These are phyloP conservation scores for Sebastiscus tertius DNA, from an alignment of 2,797 vertebrate species.

Conservation along the genomic window DNA sequence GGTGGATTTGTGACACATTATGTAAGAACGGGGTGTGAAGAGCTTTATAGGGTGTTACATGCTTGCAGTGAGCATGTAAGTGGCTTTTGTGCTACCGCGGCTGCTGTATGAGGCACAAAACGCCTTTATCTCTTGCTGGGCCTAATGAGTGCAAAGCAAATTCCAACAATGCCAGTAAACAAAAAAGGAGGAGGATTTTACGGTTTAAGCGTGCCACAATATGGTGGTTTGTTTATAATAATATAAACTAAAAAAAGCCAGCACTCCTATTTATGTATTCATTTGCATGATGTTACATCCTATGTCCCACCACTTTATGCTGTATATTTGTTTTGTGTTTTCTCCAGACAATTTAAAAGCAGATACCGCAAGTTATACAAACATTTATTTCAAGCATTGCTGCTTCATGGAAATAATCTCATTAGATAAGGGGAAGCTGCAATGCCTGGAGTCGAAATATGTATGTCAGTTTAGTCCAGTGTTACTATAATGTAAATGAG, in stretches of 20 bases:
- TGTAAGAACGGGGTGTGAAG: slow-evolving; percentile 46
- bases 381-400: background rate
- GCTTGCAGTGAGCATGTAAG: slow-evolving; percentile 53
- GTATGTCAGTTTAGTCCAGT: slow-evolving; percentile 4
- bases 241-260: background rate
- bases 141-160: slow-evolving; percentile 33
- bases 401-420: slow-evolving; percentile 8
- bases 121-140: slow-evolving; percentile 23
- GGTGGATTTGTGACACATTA: slow-evolving; percentile 56
- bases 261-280: background rate
- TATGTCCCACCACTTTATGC: background rate
- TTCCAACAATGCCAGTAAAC: slow-evolving; percentile 21
- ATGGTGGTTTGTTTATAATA: slow-evolving; percentile 5
- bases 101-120: slow-evolving; percentile 31
- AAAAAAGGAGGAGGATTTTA: background rate
- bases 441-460: background rate
- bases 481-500: slow-evolving; percentile 25
- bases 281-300: slow-evolving; percentile 1
- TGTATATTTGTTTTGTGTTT: background rate
- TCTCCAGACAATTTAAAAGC: background rate
- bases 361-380: background rate
- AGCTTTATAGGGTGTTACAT: slow-evolving; percentile 54
- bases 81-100: slow-evolving; percentile 44
- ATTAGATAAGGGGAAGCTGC: slow-evolving; percentile 15
- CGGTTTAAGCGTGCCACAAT: background rate